A percentile compares a stretch with the other conserved stretches of the same genome.
Conservation (phyloP, 2,113 vertebrate species). For the Antechinus flavipes region DNA sequence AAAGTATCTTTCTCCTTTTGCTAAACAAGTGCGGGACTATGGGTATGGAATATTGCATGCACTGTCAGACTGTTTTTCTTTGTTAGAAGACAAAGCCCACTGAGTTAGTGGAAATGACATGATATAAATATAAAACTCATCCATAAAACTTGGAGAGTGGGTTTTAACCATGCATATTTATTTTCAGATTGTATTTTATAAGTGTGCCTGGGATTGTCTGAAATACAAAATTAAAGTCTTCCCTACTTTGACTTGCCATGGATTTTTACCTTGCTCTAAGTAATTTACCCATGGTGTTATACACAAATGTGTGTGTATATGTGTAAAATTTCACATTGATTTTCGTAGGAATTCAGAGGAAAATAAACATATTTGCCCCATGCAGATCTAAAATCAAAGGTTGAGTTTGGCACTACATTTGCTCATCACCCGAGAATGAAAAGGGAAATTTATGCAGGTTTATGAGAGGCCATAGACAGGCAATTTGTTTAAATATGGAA, state of each 20-base stretch:
- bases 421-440: conserved; percentile 2
- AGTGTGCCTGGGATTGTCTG: neutral
- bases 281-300: neutral
- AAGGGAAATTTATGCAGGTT: neutral
- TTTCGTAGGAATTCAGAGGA: neutral
- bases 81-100: neutral
- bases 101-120: neutral
- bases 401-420: neutral
- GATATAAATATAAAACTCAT: neutral
- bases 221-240: neutral
- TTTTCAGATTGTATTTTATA: conserved; percentile 29
- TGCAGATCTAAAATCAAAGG: neutral
- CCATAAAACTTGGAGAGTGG: neutral
- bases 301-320: neutral
- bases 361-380: neutral
- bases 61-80: neutral
- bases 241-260: neutral
- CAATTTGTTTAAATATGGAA: neutral
- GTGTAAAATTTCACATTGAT: neutral
- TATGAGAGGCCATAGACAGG: neutral
- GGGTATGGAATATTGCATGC: neutral
- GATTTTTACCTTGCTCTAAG: neutral
- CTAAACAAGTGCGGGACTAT: neutral
- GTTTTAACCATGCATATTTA: conserved; percentile 6
- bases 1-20: neutral